phyloP scores from a whole-genome alignment of 2,113 vertebrate genomes.

The Petromus typicus region DNA sequence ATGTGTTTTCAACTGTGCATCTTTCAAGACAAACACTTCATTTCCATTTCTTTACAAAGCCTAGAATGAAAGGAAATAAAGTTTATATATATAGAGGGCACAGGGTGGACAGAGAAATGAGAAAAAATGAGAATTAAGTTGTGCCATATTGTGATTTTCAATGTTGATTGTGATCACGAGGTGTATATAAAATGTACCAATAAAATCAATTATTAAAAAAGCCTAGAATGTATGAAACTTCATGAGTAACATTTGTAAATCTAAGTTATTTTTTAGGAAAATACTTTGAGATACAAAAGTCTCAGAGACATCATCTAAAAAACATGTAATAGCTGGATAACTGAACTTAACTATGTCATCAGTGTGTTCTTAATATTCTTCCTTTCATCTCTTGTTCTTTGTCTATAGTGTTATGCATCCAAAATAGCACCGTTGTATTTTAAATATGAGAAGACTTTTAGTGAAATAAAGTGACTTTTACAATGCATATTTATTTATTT shows the following conservation, averaged over 20 bases:
- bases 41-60: neutral
- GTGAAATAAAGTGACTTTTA: neutral
- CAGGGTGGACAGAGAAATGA: too few species aligned
- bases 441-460: neutral
- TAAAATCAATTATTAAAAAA: too few species aligned
- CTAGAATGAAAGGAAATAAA: too few species aligned
- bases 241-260: neutral
- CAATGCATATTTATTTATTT: neutral
- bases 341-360: too few species aligned
- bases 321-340: neutral
- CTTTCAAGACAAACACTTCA: neutral
- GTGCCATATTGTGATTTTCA: too few species aligned
- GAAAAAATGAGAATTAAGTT: too few species aligned
- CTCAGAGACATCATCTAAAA: neutral
- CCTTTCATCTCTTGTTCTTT: neutral
- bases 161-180: too few species aligned
- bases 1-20: neutral
- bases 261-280: neutral
- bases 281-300: neutral
- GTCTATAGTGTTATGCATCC: neutral
- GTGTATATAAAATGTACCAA: too few species aligned
- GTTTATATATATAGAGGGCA: too few species aligned
- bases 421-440: neutral
- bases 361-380: neutral
- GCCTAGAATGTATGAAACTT: neutral